Conservation (phyloP, 2,797 vertebrate genomes). For the Dicrostonyx torquatus region DNA sequence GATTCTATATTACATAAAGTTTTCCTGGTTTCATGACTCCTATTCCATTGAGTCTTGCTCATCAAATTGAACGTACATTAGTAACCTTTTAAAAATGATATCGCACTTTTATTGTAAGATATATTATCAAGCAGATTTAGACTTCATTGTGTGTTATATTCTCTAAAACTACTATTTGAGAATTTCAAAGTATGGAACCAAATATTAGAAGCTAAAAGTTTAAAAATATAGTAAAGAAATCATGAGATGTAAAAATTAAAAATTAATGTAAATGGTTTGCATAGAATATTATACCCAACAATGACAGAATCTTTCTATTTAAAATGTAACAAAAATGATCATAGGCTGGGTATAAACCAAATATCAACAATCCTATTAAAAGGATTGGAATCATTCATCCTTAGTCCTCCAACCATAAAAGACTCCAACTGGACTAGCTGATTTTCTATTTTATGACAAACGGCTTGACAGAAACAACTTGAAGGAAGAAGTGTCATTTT, state of each 20-base stretch:
- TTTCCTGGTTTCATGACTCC: neutral
- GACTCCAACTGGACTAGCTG: neutral
- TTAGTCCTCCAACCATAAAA: neutral
- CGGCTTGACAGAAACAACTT: neutral
- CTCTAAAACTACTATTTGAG: neutral
- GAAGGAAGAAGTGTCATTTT: neutral
- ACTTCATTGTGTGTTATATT: neutral
- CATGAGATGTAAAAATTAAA: neutral
- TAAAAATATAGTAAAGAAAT: neutral
- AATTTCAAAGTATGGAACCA: neutral
- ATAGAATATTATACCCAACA: neutral
- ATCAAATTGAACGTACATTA: neutral
- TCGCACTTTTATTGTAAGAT: neutral
- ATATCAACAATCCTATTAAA: neutral
- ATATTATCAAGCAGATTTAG: neutral
- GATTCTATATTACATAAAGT: neutral
- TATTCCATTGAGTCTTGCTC: neutral
- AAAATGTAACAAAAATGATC: neutral
- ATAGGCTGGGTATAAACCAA: neutral
- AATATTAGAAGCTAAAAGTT: neutral
- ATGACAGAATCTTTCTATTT: neutral
- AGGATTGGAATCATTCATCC: neutral
- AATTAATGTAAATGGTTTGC: neutral
- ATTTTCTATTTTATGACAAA: neutral
- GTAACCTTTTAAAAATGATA: neutral